Conservation (phyloP, 2,888 invertebrate genomes). For the Pachymerium ferrugineum region DNA sequence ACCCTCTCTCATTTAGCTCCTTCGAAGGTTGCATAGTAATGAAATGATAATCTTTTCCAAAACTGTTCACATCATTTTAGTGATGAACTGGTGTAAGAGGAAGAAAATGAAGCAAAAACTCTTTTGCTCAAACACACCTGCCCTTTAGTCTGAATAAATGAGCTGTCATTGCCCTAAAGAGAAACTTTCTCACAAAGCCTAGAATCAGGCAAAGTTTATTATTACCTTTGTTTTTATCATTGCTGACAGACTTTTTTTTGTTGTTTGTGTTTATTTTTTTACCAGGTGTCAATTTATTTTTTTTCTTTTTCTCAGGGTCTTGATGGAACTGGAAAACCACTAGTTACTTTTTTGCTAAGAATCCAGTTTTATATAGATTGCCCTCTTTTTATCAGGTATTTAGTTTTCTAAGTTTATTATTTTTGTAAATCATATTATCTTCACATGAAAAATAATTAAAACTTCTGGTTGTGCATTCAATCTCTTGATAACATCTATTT, state of each 20-base stretch:
- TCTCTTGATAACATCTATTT: constrained; percentile 28
- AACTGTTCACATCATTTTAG: constrained; percentile 4
- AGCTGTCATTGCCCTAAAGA: constrained; percentile 18
- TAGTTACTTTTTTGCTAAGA: constrained; percentile 80
- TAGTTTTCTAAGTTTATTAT: background rate
- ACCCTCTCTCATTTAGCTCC: constrained; percentile 16
- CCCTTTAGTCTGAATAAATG: constrained; percentile 11
- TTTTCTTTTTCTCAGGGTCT: constrained; percentile 60
- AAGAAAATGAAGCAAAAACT: constrained; percentile 9
- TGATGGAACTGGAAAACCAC: constrained; percentile 82
- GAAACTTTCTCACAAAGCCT: constrained; percentile 14
- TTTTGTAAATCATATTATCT: background rate
- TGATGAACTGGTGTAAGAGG: background rate
- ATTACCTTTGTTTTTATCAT: constrained; percentile 19
- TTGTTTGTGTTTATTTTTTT: constrained; percentile 32
- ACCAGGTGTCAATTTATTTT: constrained; percentile 36
- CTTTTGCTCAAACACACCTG: constrained; percentile 7
- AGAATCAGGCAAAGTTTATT: background rate
- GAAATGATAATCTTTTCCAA: constrained; percentile 7
- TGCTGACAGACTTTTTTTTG: background rate
- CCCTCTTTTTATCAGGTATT: constrained; percentile 71
- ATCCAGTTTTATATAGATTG: constrained; percentile 93
- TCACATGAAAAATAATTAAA: constrained; percentile 19
- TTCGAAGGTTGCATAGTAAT: constrained; percentile 21
- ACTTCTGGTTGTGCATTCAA: background rate